These are phyloP conservation scores for Eunapius fragilis DNA, from an alignment of 37 sponge, comb jelly and placozoan genomes.

Conservation along the genomic window DNA sequence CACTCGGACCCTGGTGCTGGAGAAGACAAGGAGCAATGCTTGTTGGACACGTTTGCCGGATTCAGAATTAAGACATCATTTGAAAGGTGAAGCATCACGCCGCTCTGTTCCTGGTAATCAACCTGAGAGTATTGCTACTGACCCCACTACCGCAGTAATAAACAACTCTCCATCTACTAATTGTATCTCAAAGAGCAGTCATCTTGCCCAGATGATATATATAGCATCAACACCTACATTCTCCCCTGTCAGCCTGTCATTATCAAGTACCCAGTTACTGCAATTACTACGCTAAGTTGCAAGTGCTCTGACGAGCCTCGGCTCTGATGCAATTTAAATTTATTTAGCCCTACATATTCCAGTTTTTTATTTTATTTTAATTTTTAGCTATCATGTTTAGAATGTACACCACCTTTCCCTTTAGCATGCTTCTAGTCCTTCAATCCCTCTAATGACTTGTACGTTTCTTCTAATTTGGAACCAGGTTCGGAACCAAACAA, in stretches of 20 bases:
- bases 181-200: background rate
- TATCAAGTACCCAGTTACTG: background rate
- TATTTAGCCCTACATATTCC: too few species aligned
- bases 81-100: background rate
- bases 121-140: background rate
- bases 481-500: constrained; percentile 51
- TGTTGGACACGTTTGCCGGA: too few species aligned
- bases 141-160: background rate
- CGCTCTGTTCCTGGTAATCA: background rate
- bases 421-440: constrained; percentile 64
- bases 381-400: constrained; percentile 15
- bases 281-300: background rate
- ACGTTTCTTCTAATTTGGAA: constrained; percentile 38
- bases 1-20: too few species aligned
- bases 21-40: too few species aligned
- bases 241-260: background rate
- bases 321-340: too few species aligned
- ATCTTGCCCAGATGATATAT: background rate
- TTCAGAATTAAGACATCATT: background rate
- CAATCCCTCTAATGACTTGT: constrained; percentile 23
- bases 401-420: constrained; percentile 47
- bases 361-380: too few species aligned
- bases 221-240: background rate
- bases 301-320: too few species aligned
- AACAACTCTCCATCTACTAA: background rate